Evolutionary conservation across 2,797 vertebrate genomes (phyloP).

Genomic region (Tamandua tetradactyla): DNA sequence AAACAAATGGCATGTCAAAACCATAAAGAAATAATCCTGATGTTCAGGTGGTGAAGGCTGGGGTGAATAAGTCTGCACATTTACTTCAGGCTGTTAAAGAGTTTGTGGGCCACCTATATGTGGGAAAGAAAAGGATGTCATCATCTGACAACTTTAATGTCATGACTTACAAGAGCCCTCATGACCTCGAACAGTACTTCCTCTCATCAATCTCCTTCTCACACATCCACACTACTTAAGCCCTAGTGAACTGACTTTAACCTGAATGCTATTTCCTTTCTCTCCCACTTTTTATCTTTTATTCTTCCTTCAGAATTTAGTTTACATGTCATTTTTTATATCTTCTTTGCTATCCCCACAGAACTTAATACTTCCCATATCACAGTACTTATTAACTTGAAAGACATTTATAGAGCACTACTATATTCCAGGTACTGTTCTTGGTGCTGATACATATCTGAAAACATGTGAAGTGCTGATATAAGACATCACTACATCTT

Average conservation of each 20-base stretch:
- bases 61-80: background rate
- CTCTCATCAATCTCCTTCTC: background rate
- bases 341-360: background rate
- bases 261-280: background rate
- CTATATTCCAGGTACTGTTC: background rate
- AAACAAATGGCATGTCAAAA: slow-evolving; percentile 64
- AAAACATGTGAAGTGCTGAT: slow-evolving; percentile 3
- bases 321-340: background rate
- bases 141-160: slow-evolving; percentile 18
- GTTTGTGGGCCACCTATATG: slow-evolving; percentile 86
- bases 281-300: background rate
- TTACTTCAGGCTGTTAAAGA: slow-evolving; percentile 87
- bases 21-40: slow-evolving; percentile 37
- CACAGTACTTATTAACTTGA: background rate
- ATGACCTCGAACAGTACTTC: background rate
- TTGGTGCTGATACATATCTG: background rate
- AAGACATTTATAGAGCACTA: slow-evolving; percentile 4
- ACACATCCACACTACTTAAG: background rate
- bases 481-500: background rate
- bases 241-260: background rate
- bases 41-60: slow-evolving; percentile 41
- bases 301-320: slow-evolving; percentile 45
- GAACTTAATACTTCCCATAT: background rate
- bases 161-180: background rate
- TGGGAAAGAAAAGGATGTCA: slow-evolving; percentile 32